Percentiles rank a stretch among this genome's conserved stretches.
These are phyloP conservation scores for Plutella xylostella DNA, from an alignment of 2,888 invertebrate species.

Conservation along the genomic window DNA sequence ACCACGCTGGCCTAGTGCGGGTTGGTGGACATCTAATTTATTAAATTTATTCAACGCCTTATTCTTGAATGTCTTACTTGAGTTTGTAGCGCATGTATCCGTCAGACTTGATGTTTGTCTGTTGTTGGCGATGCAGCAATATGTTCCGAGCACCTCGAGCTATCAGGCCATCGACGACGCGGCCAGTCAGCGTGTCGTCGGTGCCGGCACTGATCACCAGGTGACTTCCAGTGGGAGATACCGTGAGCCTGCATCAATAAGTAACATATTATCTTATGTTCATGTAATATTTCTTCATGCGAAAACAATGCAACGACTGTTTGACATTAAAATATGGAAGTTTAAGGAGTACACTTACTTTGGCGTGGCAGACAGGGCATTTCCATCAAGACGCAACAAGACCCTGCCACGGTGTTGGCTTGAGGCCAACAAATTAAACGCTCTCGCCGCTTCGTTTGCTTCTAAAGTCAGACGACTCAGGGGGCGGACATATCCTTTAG, in stretches of 20 bases:
- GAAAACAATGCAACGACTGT: no score
- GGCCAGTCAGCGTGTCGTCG: not conserved
- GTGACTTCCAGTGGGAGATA: not conserved
- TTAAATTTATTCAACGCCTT: no score
- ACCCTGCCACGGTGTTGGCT: conserved; percentile 4
- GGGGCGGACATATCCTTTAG: conserved; percentile 3
- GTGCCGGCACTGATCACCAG: not conserved
- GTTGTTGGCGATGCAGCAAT: not conserved
- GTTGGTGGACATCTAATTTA: not conserved
- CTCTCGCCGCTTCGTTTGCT: not conserved
- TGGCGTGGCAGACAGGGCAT: not conserved
- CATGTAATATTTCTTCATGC: no score
- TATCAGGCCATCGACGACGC: conserved; percentile 1
- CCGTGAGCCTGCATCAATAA: not conserved
- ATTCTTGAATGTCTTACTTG: not conserved
- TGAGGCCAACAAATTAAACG: not conserved
- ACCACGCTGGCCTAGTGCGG: no score
- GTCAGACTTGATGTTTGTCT: not conserved
- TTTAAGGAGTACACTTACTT: no score
- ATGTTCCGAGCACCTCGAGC: not conserved
- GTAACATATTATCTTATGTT: not conserved
- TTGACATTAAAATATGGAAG: no score
- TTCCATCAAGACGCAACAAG: not conserved
- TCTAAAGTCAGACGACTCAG: conserved; percentile 1
- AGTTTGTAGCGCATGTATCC: not conserved